phyloP scores from a whole-genome alignment of 2,888 invertebrate genomes.

The Caenorhabditis sp. region DNA sequence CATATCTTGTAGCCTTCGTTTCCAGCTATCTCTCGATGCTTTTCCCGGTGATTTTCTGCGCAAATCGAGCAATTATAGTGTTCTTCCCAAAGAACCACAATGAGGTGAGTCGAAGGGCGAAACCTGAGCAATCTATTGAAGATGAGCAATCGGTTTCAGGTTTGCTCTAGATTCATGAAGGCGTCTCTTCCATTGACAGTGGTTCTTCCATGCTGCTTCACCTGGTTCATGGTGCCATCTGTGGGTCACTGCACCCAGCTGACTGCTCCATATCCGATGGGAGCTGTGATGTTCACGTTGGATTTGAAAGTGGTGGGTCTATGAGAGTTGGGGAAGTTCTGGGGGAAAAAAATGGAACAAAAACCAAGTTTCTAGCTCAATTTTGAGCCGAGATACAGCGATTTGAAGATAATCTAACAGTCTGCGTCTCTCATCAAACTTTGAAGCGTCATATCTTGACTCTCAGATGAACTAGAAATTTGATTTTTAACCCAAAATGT shows the following conservation, averaged over 20 bases:
- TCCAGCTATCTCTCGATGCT: slow-evolving; percentile 37
- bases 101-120: slow-evolving; percentile 19
- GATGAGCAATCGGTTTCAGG: neutral
- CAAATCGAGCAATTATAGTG: slow-evolving; percentile 44
- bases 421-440: no score
- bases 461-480: no score
- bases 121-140: no score
- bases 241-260: slow-evolving; percentile 34
- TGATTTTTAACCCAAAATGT: no score
- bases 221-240: slow-evolving; percentile 26
- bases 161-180: slow-evolving; percentile 13
- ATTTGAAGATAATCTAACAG: no score
- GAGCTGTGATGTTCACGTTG: slow-evolving; percentile 34
- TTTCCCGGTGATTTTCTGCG: slow-evolving; percentile 39
- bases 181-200: slow-evolving; percentile 25
- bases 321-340: no score
- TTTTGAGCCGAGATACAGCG: no score
- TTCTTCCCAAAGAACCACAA: slow-evolving; percentile 43
- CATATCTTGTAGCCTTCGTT: slow-evolving; percentile 37
- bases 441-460: no score
- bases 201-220: slow-evolving; percentile 27
- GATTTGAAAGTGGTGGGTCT: slow-evolving; percentile 38
- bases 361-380: neutral
- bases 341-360: no score
- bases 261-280: slow-evolving; percentile 34